Base-by-base conservation (phyloP, 2,888 invertebrate species). In the Diarsia mendica region DNA sequence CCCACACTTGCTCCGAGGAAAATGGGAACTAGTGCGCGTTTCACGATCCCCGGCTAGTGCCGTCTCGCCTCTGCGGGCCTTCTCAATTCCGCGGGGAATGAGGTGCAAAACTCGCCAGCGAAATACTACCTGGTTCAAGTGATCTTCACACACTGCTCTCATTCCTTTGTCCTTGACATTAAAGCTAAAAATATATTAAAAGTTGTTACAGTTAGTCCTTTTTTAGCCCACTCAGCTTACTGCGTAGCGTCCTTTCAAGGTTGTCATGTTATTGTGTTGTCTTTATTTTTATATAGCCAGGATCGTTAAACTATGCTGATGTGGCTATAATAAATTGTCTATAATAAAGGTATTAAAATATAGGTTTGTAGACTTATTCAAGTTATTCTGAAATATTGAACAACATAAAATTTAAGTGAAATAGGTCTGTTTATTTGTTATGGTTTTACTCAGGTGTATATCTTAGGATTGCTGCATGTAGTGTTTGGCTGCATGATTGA, bases 111-210 rank as follows among this genome's bases (percentile, higher is more conserved):
- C 39, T 39, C 39, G 39, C 39, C 39, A 8, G 39, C 39, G 8
- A 39, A 18, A 18, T 20, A 53, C 23, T 75, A 69, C 67, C 76
- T 81, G 48, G 6, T 60, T 44, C 53, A 67, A 72, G 13, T 28
- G 28, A 51, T 67, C 33, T 58, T 65, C 23, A 44, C 18, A 28
- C 13, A 18, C 0, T 67, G 46, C 51, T 67, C 28, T 20, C 44
- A 67, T 67, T 82, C 33, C 28, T 55, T 67, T 60, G 1, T 23
- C 82, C 79, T 72, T 83, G 78, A 53, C 78, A 82, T 82, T 82
- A 63, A 77, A 67, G 76, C 13, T 69, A 72, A 33, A 68, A 28
- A 67, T 63, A 61, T 13, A 66, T 55, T 48, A 69, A 80, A 67
- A 68, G 53, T 53, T 80, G 75, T 61, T 53, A 39, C 67, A 80